These are phyloP conservation scores for Pangasius larnaudii DNA, from an alignment of 2,797 vertebrate genomes.

Conservation along the genomic window DNA sequence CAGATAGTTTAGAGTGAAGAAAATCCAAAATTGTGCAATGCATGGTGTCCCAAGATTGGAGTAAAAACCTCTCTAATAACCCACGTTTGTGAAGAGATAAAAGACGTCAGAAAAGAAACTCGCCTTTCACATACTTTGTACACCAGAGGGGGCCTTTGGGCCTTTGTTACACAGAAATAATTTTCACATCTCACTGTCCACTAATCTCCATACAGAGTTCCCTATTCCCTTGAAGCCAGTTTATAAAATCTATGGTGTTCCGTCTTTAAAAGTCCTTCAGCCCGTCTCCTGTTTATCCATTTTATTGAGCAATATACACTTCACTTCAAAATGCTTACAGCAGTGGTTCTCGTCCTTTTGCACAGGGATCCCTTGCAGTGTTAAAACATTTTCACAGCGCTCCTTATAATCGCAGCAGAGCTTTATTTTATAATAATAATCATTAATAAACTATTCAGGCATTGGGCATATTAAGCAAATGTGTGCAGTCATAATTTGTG, in stretches of 20 bases:
- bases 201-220: neutral
- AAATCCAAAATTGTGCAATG: neutral
- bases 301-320: neutral
- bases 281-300: neutral
- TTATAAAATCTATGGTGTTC: neutral
- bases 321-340: neutral
- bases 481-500: neutral
- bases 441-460: neutral
- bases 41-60: neutral
- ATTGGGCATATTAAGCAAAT: neutral
- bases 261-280: neutral
- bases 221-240: neutral
- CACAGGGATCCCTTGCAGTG: neutral
- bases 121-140: neutral
- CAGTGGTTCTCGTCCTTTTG: neutral
- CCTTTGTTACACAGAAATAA: neutral
- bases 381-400: neutral
- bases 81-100: neutral
- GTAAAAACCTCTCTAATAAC: neutral
- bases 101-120: neutral
- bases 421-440: constrained; percentile 2
- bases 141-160: constrained; percentile 54
- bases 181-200: neutral
- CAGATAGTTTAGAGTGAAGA: neutral
- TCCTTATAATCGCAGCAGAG: neutral